Base-by-base conservation (phyloP, 2,113 vertebrate species). In the Hippolais icterina region DNA sequence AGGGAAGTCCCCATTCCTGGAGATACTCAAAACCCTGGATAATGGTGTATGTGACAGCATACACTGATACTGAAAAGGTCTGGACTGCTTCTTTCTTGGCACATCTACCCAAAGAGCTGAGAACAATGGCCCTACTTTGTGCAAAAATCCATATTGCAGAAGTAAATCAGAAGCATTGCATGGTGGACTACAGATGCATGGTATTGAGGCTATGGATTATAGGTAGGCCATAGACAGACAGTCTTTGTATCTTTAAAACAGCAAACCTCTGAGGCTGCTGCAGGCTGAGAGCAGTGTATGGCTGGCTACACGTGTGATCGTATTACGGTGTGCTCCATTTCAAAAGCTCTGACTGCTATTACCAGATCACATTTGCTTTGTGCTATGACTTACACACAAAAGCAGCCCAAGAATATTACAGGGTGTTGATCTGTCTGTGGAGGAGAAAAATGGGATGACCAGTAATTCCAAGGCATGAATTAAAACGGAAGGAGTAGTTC, bases 371-470 rank as follows among this genome's bases (percentile, higher is more conserved):
- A 6, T 96, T 90, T 87, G 47, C 42, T 95, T 84, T 80, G 37
- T 83, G 18, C n/a, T 83, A 66, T 29, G 59, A 54, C 63, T 83
- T 60, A 61, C 21, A 66, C 63, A 91, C 54, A 84, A 90, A 90
- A 68, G 56, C 52, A 92, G 44, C 28, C n/a, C 83, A 84, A n/a
- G 65, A 28, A 89, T 94, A 92, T 92, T 96, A 63, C 57, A 83
- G 52, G 66, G 87, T 92, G 87, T 94, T 94, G 94, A 95, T 81
- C 89, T 86, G 15, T 57, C 31, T 86, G n/a, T 63, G 71, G 53
- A 92, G 52, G 28, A 53, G 76, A 41, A 93, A 96, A 94, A 70
- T 59, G 46, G 78, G 64, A 77, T 87, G 82, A 54, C 64, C 79
- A 86, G 53, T 61, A 87, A 78, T 80, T 80, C 76, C 56, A 75